Percentiles rank a stretch among this genome's conserved stretches.
These are phyloP conservation scores for Actinostola sp. DNA, from an alignment of 92 coral and sea anemone species.

Conservation along the genomic window DNA sequence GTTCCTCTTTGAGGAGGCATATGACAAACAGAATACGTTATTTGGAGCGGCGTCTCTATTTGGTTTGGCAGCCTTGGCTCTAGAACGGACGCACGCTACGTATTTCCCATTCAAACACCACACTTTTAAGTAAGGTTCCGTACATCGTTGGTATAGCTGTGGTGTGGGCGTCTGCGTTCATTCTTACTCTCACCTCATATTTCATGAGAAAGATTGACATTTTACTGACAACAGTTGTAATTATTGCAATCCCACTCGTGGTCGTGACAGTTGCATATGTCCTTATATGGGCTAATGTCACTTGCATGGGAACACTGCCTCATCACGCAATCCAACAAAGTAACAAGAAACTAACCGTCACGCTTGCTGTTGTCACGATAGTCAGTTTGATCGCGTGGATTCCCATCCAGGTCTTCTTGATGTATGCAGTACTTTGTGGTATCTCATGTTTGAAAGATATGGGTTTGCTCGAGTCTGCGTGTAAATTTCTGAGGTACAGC, in stretches of 20 bases:
- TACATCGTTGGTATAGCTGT: slow-evolving; percentile 14
- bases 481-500: slow-evolving; percentile 11
- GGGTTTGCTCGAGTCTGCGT: background rate
- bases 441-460: background rate
- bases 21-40: background rate
- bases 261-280: background rate
- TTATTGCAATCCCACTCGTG: background rate
- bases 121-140: background rate
- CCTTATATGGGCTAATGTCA: background rate
- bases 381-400: slow-evolving; percentile 6
- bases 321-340: background rate
- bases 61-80: slow-evolving; percentile 25
- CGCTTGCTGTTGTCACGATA: background rate
- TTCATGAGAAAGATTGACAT: too few relatives aligned
- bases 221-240: background rate
- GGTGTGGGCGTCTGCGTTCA: background rate
- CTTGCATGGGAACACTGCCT: background rate
- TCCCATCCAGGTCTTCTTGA: background rate
- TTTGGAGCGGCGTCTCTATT: slow-evolving; percentile 30
- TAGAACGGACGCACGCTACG: slow-evolving; percentile 36
- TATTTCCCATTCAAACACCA: slow-evolving; percentile 38
- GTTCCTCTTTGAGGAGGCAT: background rate
- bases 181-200: background rate
- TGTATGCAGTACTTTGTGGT: background rate
- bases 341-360: slow-evolving; percentile 1